phyloP scores from a whole-genome alignment of 2,797 vertebrate genomes.

The Tympanoctomys barrerae region DNA sequence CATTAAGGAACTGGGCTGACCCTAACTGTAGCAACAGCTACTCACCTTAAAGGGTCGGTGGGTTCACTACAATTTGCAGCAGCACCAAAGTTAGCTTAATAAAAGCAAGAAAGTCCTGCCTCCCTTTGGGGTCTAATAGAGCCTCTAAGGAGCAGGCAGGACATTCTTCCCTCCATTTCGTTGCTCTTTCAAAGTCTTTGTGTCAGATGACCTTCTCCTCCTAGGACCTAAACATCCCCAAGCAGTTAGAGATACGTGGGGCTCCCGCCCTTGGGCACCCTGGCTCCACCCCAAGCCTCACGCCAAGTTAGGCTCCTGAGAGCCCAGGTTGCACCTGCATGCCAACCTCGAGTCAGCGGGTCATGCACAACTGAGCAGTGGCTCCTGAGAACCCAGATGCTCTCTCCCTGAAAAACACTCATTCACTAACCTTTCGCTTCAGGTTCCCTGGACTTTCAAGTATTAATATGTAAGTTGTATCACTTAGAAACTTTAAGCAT shows the following conservation, averaged over 20 bases:
- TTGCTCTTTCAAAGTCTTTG: background rate
- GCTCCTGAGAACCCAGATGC: background rate
- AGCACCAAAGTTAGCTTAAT: background rate
- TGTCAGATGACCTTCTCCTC: background rate
- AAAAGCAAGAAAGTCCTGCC: background rate
- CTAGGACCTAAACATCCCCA: background rate
- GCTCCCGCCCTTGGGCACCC: background rate
- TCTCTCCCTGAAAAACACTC: background rate
- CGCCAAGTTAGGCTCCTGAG: too few relatives aligned
- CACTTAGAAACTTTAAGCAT: conserved; percentile 49
- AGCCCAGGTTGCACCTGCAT: background rate
- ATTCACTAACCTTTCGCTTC: conserved; percentile 31
- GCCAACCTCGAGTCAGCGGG: background rate
- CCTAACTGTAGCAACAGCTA: background rate
- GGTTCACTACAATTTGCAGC: background rate
- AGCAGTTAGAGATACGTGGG: background rate
- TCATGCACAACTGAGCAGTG: background rate
- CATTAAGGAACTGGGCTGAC: background rate
- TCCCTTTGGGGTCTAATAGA: background rate
- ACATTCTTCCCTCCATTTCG: background rate
- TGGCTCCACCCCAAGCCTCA: background rate
- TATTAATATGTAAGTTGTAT: conserved; percentile 21
- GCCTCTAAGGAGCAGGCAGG: background rate
- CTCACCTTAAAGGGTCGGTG: background rate
- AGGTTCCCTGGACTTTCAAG: conserved; percentile 52